Percentiles rank a stretch among this genome's conserved stretches.
phyloP scores from a whole-genome alignment of 2,888 invertebrate species.

The Orchesella flavescens region DNA sequence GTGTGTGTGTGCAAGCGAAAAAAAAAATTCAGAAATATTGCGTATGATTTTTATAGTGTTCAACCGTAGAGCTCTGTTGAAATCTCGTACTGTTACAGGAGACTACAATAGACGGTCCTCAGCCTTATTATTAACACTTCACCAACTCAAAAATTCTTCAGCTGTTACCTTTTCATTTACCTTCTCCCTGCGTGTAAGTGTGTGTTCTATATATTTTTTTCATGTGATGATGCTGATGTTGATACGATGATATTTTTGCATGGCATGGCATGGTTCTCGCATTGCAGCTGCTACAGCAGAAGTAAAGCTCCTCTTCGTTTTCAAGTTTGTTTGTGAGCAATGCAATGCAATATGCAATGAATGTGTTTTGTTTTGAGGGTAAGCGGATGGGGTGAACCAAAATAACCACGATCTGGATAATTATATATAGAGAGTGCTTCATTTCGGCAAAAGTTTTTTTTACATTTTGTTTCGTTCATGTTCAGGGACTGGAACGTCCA shows the following conservation, averaged over 20 bases:
- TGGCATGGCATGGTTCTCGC: not conserved
- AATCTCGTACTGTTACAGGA: slow-evolving; percentile 28
- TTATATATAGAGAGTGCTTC: not conserved
- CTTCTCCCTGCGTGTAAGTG: not conserved
- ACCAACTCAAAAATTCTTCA: not conserved
- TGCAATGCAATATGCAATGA: too few relatives aligned
- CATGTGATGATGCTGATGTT: slow-evolving; percentile 15
- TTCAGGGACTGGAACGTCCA: slow-evolving; percentile 19
- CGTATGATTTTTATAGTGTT: slow-evolving; percentile 16
- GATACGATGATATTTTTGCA: not conserved
- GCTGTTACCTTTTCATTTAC: not conserved
- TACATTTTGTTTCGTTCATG: slow-evolving; percentile 7
- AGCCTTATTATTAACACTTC: not conserved
- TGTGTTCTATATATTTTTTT: slow-evolving; percentile 22
- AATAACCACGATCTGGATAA: slow-evolving; percentile 22
- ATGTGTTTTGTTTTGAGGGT: too few relatives aligned
- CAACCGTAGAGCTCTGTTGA: slow-evolving; percentile 5
- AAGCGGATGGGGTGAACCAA: slow-evolving; percentile 37
- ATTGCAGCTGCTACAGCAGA: slow-evolving; percentile 17
- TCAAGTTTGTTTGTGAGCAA: too few relatives aligned
- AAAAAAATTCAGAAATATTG: slow-evolving; percentile 23
- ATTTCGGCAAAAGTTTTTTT: not conserved
- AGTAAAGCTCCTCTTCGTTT: not conserved
- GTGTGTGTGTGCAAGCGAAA: not conserved
- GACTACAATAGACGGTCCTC: not conserved